Base-by-base conservation (phyloP, 2,888 invertebrate species). In the Drosophila nigricruria region DNA sequence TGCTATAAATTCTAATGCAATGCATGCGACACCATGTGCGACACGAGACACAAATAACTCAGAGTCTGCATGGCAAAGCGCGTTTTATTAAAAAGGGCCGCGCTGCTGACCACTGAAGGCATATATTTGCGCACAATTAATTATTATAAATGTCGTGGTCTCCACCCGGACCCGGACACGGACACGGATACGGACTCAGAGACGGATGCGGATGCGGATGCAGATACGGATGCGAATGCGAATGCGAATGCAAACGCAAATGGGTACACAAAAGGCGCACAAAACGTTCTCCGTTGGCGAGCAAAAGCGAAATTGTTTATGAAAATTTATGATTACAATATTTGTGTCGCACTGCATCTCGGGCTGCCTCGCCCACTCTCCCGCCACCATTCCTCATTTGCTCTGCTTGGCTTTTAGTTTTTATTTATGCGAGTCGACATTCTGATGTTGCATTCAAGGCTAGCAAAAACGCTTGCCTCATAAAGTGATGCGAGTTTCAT, bases 131-230 rank as follows among this genome's bases (percentile, higher is more conserved):
- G 82, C 85, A 82, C 91, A 90, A 92, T 92, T 92, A 92, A 92
- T 92, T 91, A 91, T 91, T 90, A 91, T 92, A 89, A 91, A 92
- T 91, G 91, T 91, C 89, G 89, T 87, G 81, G 89, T 77, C 63
- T 27, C 62, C 67, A 59, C 67, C 74, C 79, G 73, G 66, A 49
- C 72, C 9, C 32, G 54, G 62, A 49, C n/a, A 42, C 72, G 73
- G 81, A 76, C 38, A 38, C 67, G 76, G 67, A 73, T 43, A 12
- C 74, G 73, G 65, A 49, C 50, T 0, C 62, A 49, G 47, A 42
- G 16, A 40, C 70, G 67, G 67, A 72, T 36, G 34, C 73, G 77
- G 67, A 73, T 52, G n/a, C 66, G 66, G 57, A 68, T 63, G 34
- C 34, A 12, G 43, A 53, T 30, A 27, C 78, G 63, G 74, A 78